Evolutionary conservation across 23 tunicate genomes (phyloP), one percentile per base, ranked within the genome.

Genomic region (Oikopleura vanhoeffeni): DNA sequence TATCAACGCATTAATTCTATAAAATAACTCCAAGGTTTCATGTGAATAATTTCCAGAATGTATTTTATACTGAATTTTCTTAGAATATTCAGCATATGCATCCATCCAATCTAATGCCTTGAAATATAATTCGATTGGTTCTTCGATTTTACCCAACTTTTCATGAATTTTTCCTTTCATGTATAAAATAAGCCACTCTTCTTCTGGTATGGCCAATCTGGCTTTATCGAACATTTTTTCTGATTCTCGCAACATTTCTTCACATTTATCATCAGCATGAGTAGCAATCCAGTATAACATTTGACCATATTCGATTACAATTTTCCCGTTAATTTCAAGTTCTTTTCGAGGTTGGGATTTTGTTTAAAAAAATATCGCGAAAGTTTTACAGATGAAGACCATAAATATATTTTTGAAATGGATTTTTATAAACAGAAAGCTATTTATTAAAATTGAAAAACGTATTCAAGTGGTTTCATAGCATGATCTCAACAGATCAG

Each of bases 161-260:
- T 95, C 99, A 30, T 64, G 1, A 27, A 90, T 41, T 83, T 95
- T 95, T 8, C 99, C 99, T 39, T 84, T 85, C 99, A 95, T 95
- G 87, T 95, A 95, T 4, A 85, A 57, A 1, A 88, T 75, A 71
- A 95, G 83, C 99, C 99, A 95, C 67, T 91, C 99, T 76, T 95
- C 99, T 0, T 88, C 91, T 71, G 79, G 79, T 18, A 30, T 4
- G 4, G 35, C 79, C 32, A 30, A 3, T 2, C 27, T 2, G 34
- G 79, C 79, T 32, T 71, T 30, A 18, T 71, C 38, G 32, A 71
- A 71, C 35, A 71, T 13, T 28, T 18, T 38, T 13, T 71, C 27
- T 38, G 79, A 71, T 71, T 71, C 4, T 2, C 35, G 3, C 3
- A 71, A 32, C 2, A 71, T 4, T 38, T 33, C 38, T 3, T 71